Evolutionary conservation across 2,113 vertebrate species (phyloP), one percentile per base, ranked within the genome.

Genomic region (Sorex araneus): DNA sequence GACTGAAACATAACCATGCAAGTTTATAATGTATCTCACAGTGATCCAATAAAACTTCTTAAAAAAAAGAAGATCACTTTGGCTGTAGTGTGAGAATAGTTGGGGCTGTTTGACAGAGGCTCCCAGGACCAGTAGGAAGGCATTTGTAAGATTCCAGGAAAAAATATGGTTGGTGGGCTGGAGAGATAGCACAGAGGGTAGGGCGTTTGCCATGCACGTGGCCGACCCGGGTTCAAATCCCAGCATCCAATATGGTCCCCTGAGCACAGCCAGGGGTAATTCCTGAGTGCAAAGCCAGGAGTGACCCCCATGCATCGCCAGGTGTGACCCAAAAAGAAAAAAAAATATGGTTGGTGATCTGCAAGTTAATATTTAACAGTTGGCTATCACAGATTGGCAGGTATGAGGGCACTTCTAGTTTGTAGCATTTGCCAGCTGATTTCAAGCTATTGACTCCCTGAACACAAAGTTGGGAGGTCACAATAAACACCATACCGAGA

Each of bases 301-400:
- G n/a, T n/a, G n/a, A n/a, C n/a, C n/a, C n/a, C n/a, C n/a, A n/a
- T n/a, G n/a, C n/a, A n/a, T n/a, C n/a, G n/a, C n/a, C n/a, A n/a
- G n/a, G n/a, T n/a, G n/a, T n/a, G n/a, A n/a, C n/a, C n/a, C n/a
- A n/a, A n/a, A n/a, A n/a, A n/a, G n/a, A n/a, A 7, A 66, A 28
- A 78, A 89, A 69, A 21, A 69, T 27, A 71, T n/a, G 1, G 10
- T 63, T 71, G 36, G 71, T 86, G 18, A 66, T 79, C 16, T 77
- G 18, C 36, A 80, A 13, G 50, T 89, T 63, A 89, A 86, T 83
- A 91, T 79, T 86, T 87, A 91, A 83, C 16, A 69, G 27, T 25
- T 50, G 34, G 43, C 45, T 77, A 28, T 57, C 18, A 13, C 40
- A 60, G 21, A 28, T 25, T 32, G 12, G 28, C 0, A 28, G 21